These are phyloP conservation scores for Tipula helvola DNA, from an alignment of 2,888 invertebrate genomes.

Conservation along the genomic window DNA sequence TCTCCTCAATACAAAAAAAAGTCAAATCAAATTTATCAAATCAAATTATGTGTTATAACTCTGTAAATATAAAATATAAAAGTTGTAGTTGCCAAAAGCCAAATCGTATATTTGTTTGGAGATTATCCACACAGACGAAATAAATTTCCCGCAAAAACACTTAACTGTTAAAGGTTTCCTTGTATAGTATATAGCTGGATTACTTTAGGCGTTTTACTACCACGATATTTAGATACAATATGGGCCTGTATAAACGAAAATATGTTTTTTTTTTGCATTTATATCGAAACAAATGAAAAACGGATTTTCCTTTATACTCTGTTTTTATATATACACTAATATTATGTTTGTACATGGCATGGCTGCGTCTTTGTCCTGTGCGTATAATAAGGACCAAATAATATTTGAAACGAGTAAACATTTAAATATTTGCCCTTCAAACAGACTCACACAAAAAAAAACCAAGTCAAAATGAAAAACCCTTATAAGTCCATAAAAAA, in stretches of 20 bases:
- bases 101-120: not conserved
- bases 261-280: not conserved
- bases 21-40: slow-evolving; percentile 4
- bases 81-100: not conserved
- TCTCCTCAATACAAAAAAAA: not conserved
- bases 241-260: not conserved
- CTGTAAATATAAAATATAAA: not conserved
- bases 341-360: not conserved
- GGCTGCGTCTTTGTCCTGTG: not conserved
- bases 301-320: not conserved
- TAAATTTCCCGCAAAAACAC: not conserved
- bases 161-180: not conserved
- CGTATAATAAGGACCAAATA: not conserved
- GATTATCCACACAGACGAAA: not conserved
- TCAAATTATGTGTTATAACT: slow-evolving; percentile 4
- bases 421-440: not conserved
- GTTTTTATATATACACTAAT: not conserved
- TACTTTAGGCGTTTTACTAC: not conserved
- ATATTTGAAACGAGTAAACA: not conserved
- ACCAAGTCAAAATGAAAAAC: not conserved
- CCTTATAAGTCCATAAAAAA: not conserved
- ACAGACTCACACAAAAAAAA: not conserved
- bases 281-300: not conserved
- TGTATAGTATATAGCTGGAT: not conserved
- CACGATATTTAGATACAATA: not conserved